These are phyloP conservation scores for Gracilinanus agilis DNA, from an alignment of 2,113 vertebrate genomes.

Conservation along the genomic window DNA sequence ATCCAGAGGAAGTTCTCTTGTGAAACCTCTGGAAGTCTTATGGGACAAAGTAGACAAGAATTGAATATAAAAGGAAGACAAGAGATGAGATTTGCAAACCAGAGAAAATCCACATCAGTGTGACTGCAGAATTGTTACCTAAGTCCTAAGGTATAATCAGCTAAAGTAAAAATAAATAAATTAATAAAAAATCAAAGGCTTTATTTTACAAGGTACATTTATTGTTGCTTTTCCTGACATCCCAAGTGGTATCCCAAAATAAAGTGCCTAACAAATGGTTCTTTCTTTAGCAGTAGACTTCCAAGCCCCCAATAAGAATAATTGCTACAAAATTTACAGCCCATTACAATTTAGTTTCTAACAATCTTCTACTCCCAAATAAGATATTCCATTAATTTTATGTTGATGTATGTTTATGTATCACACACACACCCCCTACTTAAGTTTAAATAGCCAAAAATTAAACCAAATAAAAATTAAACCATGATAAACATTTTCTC, in stretches of 20 bases:
- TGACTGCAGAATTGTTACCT: background rate
- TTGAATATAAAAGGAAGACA: background rate
- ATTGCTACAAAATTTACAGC: background rate
- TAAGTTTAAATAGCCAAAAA: background rate
- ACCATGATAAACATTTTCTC: background rate
- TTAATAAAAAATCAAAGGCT: background rate
- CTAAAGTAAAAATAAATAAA: background rate
- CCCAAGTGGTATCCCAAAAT: background rate
- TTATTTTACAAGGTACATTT: background rate
- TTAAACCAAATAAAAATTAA: background rate
- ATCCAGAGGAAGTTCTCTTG: background rate
- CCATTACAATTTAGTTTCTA: background rate
- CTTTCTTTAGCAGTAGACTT: background rate
- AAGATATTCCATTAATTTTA: too few species aligned
- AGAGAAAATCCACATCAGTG: background rate
- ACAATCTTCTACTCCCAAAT: slow-evolving; percentile 22
- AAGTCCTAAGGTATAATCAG: background rate
- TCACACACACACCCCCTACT: too few species aligned
- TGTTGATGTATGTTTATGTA: too few species aligned
- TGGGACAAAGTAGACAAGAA: background rate
- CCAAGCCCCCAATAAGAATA: background rate
- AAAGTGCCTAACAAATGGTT: background rate
- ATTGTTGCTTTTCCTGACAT: background rate
- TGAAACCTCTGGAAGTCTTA: background rate
- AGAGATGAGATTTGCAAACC: background rate